Percentiles rank a stretch among this genome's conserved stretches.
These are phyloP conservation scores for Panopea generosa DNA, from an alignment of 2,888 invertebrate species.

Conservation along the genomic window DNA sequence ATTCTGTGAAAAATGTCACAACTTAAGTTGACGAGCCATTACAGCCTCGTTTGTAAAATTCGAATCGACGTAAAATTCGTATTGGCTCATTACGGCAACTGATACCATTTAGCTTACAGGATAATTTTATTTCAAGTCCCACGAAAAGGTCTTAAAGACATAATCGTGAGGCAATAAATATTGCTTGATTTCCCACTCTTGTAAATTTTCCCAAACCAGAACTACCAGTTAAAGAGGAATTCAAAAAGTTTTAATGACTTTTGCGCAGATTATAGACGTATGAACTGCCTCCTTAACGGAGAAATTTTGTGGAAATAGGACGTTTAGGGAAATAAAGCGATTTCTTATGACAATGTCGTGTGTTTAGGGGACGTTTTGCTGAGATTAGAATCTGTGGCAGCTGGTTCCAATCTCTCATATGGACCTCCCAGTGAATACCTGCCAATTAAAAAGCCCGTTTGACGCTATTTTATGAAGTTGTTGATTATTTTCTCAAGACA, in stretches of 20 bases:
- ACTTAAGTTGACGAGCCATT: too few species aligned
- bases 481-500: conserved; percentile 48
- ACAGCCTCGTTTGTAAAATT: too few species aligned
- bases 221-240: too few species aligned
- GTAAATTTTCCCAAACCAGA: too few species aligned
- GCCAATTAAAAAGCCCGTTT: conserved; percentile 31
- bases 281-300: conserved; percentile 30
- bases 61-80: too few species aligned
- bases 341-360: conserved; percentile 29
- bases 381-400: conserved; percentile 24
- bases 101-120: too few species aligned
- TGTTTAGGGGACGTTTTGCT: conserved; percentile 40
- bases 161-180: too few species aligned
- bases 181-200: too few species aligned
- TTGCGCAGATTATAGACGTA: conserved; percentile 26
- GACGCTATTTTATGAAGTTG: conserved; percentile 47
- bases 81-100: too few species aligned
- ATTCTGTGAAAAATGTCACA: too few species aligned
- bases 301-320: conserved; percentile 24
- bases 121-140: too few species aligned
- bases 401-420: conserved; percentile 32
- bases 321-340: conserved; percentile 39
- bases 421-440: conserved; percentile 28
- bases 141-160: too few species aligned
- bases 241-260: conserved; percentile 33